A percentile compares a stretch with the other conserved stretches of the same genome.
Conservation (phyloP, 2,888 invertebrate species). For the Epinotia demarniana region DNA sequence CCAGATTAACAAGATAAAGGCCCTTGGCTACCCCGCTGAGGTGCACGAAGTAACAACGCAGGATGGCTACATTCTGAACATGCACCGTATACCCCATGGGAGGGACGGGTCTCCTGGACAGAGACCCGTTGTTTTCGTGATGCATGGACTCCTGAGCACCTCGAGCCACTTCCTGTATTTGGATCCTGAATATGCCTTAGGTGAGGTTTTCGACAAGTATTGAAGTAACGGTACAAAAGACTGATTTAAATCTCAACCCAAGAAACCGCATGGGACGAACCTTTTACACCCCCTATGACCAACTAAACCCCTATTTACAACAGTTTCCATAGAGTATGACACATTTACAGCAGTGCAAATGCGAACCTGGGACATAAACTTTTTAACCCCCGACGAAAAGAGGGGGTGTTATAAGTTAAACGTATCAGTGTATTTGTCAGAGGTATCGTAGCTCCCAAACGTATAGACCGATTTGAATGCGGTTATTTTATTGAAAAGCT, state of each 20-base stretch:
- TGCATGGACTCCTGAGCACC: constrained; percentile 64
- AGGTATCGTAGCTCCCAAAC: too few relatives aligned
- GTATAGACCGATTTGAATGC: too few relatives aligned
- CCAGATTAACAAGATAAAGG: constrained; percentile 54
- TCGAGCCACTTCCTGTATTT: constrained; percentile 56
- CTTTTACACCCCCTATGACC: neutral
- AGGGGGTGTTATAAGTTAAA: too few relatives aligned
- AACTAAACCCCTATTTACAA: neutral
- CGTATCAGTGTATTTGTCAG: too few relatives aligned
- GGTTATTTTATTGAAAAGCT: too few relatives aligned
- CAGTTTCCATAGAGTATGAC: too few relatives aligned
- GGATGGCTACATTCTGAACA: constrained; percentile 66
- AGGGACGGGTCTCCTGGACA: constrained; percentile 41
- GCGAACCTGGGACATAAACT: too few relatives aligned
- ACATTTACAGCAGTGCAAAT: too few relatives aligned
- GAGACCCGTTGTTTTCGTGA: constrained; percentile 63
- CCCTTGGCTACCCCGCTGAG: constrained; percentile 56
- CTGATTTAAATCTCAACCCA: neutral
- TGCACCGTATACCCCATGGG: constrained; percentile 66
- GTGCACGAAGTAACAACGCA: constrained; percentile 56
- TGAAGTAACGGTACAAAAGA: too few relatives aligned
- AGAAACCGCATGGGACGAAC: neutral
- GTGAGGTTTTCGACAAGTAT: constrained; percentile 50
- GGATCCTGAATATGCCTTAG: constrained; percentile 59
- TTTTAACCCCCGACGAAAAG: too few relatives aligned